These are phyloP conservation scores for Cryptus armator DNA, from an alignment of 2,888 invertebrate species.

Conservation along the genomic window DNA sequence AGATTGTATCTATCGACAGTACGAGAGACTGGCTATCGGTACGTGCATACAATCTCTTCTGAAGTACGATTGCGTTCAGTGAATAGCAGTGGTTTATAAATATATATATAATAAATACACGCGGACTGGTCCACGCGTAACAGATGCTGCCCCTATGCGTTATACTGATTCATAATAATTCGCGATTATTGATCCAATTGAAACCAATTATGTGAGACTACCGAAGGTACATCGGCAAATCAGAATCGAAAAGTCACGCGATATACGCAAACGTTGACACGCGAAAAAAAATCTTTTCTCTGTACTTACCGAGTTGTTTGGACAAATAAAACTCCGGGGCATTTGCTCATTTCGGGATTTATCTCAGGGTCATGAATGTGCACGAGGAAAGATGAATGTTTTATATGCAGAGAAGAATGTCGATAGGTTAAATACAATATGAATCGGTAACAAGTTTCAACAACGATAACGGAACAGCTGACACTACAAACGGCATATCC, in stretches of 20 bases:
- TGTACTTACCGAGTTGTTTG: not conserved
- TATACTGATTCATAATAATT: constrained; percentile 74
- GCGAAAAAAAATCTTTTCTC: not conserved
- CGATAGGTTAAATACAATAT: not conserved
- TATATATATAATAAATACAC: constrained; percentile 12
- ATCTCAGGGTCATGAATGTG: not conserved
- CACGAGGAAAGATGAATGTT: not conserved
- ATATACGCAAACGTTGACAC: not conserved
- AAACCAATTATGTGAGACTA: constrained; percentile 73
- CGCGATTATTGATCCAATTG: constrained; percentile 79
- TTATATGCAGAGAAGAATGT: not conserved
- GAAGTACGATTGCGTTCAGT: not conserved
- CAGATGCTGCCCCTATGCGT: constrained; percentile 37
- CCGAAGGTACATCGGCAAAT: constrained; percentile 50
- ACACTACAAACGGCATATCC: not conserved
- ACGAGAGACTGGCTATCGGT: too few relatives aligned
- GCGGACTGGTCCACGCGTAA: not conserved
- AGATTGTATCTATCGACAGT: not conserved
- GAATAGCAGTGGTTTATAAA: not conserved
- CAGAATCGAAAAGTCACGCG: constrained; percentile 31
- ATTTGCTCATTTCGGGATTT: not conserved
- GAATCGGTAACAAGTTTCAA: not conserved
- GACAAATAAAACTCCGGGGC: too few relatives aligned
- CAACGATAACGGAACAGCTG: constrained; percentile 18
- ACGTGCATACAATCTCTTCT: not conserved